Evolutionary conservation across 2,888 invertebrate genomes (phyloP), one percentile per base, ranked within the genome.

Genomic region (Hetaerina titia): DNA sequence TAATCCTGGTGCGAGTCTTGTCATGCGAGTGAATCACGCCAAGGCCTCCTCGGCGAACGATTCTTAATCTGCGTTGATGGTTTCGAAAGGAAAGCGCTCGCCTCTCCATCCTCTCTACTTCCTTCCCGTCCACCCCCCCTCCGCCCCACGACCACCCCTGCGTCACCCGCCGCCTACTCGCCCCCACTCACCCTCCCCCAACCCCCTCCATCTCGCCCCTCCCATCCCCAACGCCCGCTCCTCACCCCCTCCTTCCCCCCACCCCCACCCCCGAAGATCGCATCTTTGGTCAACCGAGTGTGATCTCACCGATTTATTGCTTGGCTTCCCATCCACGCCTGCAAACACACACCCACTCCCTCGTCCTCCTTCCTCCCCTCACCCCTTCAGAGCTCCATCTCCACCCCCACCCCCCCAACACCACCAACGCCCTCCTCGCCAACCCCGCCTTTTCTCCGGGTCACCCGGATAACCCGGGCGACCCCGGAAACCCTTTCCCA

Each of bases 241-340:
- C 4, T 5, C 13, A 15, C 45, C 19, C 88, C 56, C 15, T 13
- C 45, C 88, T 13, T 45, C 31, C 88, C 1, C 19, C 31, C 11
- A 22, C 4, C 69, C 1, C n/a, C n/a, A n/a, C 69, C 6, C 69
- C 8, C 19, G 7, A 22, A 89, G 56, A 56, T 89, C 89, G 45
- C n/a, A 89, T 58, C 89, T 89, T 89, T 58, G 89, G 89, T 89
- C 89, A 89, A 89, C 89, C 89, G 89, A 89, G 89, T 89, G 89
- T 89, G 89, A 89, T 57, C 89, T 22, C n/a, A 6, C n/a, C 89
- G 89, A 89, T 89, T 89, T 89, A 89, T 89, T 57, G 89, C 57
- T 89, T 89, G 89, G 58, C 89, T 89, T 89, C 89, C 89, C 89
- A 89, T 89, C 89, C 89, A 89, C n/a, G 89, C 89, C 89, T 56